phyloP scores from a whole-genome alignment of 2,113 vertebrate species.

The Spea multiplicata region DNA sequence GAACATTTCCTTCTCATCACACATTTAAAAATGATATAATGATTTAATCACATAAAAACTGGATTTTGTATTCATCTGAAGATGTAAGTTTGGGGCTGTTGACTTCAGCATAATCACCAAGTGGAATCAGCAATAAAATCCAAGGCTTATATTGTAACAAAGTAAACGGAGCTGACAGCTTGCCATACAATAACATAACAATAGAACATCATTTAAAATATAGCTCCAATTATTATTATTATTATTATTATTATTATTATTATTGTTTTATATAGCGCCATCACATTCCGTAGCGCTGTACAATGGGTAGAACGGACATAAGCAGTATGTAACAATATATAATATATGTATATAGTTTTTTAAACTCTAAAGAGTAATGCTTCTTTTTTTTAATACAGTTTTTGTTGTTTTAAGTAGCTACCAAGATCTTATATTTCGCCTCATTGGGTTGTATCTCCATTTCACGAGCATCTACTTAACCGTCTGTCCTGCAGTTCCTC shows the following conservation, averaged over 20 bases:
- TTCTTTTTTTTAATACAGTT: too few relatives aligned
- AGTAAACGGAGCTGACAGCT: neutral
- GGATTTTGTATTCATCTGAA: conserved; percentile 44
- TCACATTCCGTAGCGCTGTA: too few relatives aligned
- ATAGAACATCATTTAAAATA: too few relatives aligned
- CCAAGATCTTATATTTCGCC: too few relatives aligned
- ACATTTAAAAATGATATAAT: conserved; percentile 52
- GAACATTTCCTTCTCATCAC: conserved; percentile 51
- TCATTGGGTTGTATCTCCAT: too few relatives aligned
- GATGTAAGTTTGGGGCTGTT: conserved; percentile 52
- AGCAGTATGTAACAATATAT: neutral
- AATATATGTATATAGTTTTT: neutral
- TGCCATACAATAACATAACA: neutral
- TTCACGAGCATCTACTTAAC: too few relatives aligned
- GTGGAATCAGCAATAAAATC: conserved; percentile 31
- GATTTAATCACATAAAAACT: conserved; percentile 54
- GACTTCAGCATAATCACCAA: conserved; percentile 47
- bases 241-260: too few relatives aligned
- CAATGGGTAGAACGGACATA: too few relatives aligned
- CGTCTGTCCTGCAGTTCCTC: too few relatives aligned
- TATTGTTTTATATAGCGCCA: too few relatives aligned
- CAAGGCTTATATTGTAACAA: neutral
- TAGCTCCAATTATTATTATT: too few relatives aligned
- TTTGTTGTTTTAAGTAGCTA: too few relatives aligned
- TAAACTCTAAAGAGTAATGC: neutral